Percentiles rank a stretch among this genome's conserved stretches.
phyloP scores from a whole-genome alignment of 2,888 invertebrate species.

The Atrina japonica region DNA sequence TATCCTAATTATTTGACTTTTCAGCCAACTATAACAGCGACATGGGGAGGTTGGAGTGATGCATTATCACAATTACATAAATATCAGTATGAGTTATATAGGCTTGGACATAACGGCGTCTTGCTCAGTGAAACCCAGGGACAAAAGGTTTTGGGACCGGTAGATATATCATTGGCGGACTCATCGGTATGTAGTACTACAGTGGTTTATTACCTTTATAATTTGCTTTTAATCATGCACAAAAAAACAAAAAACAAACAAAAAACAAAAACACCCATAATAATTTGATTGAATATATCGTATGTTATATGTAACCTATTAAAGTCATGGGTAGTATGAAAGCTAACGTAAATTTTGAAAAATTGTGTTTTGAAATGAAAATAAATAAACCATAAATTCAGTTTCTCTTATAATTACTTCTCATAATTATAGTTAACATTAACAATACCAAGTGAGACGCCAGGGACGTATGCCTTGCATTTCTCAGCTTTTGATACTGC shows the following conservation, averaged over 20 bases:
- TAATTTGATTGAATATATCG: background rate
- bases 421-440: background rate
- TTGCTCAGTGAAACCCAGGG: constrained; percentile 2
- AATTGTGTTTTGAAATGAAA: too few species aligned
- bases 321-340: too few species aligned
- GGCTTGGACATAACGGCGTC: constrained; percentile 24
- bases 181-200: constrained; percentile 31
- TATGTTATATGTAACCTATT: constrained; percentile 9
- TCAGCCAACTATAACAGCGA: constrained; percentile 34
- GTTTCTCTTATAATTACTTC: too few species aligned
- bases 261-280: background rate
- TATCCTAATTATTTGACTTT: too few species aligned
- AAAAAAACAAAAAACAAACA: too few species aligned
- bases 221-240: too few species aligned
- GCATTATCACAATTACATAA: constrained; percentile 37
- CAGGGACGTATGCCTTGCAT: constrained; percentile 33
- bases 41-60: constrained; percentile 47
- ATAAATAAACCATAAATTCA: too few species aligned
- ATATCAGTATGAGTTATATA: constrained; percentile 30
- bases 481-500: constrained; percentile 46
- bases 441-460: constrained; percentile 2
- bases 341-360: too few species aligned
- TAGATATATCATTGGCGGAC: constrained; percentile 16
- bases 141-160: background rate
- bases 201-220: too few species aligned